A percentile compares a stretch with the other conserved stretches of the same genome.
These are phyloP conservation scores for Elephantulus edwardii DNA, from an alignment of 2,113 vertebrate species.

Conservation along the genomic window DNA sequence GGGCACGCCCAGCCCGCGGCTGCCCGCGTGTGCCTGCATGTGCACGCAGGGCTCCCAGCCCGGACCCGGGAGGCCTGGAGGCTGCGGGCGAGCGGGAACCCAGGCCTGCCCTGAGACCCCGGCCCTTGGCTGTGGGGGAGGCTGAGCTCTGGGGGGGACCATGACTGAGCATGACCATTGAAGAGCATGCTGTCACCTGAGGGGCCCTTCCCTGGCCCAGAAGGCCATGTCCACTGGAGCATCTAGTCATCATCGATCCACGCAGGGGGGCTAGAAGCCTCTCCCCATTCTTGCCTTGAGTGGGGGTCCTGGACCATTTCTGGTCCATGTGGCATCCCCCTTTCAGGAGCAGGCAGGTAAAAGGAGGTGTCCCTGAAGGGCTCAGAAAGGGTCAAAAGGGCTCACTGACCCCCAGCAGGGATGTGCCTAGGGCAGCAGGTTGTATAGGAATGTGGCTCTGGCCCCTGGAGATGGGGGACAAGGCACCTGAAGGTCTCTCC, in stretches of 20 bases:
- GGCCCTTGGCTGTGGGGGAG: fast-evolving
- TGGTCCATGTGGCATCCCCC: too few species aligned
- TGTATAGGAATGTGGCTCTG: neutral
- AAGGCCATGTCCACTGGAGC: neutral
- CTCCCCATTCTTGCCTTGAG: neutral
- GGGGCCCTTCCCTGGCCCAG: neutral
- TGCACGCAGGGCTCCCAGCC: constrained; percentile 82
- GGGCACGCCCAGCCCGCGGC: constrained; percentile 86
- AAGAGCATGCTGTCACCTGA: fast-evolving
- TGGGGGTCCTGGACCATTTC: neutral
- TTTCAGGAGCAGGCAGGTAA: too few species aligned
- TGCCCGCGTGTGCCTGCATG: constrained; percentile 85
- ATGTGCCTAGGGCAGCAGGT: neutral
- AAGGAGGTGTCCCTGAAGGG: neutral
- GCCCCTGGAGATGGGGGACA: neutral
- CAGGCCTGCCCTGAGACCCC: neutral
- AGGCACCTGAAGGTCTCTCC: neutral
- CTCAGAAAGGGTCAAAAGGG: neutral
- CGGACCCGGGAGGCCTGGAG: constrained; percentile 79
- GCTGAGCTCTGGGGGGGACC: neutral
- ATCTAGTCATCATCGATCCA: neutral
- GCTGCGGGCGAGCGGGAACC: neutral
- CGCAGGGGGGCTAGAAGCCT: neutral
- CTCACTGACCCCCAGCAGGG: neutral
- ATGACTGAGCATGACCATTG: fast-evolving